Evolutionary conservation across 2,113 vertebrate genomes (phyloP), one percentile per base, ranked within the genome.

Genomic region (Lota lota): DNA sequence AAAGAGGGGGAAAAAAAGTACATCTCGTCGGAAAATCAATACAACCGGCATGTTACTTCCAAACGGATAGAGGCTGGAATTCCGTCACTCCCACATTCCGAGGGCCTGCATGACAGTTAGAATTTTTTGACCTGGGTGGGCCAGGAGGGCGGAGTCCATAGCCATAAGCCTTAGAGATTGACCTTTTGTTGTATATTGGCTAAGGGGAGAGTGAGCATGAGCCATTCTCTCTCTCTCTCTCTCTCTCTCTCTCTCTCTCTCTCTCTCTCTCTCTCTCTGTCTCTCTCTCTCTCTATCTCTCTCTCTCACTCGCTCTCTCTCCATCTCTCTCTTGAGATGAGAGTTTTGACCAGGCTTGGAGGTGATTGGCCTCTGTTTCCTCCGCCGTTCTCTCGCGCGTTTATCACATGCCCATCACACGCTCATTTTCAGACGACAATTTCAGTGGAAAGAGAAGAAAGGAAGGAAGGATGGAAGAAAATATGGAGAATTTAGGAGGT

Each of bases 381-480:
- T 14, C 40, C 10, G 40, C 12, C 40, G 40, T 85, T 83, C 53
- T 79, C 71, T 81, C 86, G 82, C 83, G 87, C 85, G 72, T 84
- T 85, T 84, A 85, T 78, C 63, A 28, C 72, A 78, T 14, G 40
- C 40, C 40, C 40, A 11, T n/a, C 12, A 14, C 40, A 47, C 10
- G 8, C 40, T 8, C 1, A 2, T 14, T 47, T 47, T 47, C 12
- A 14, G 10, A 14, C 7, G 2, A 47, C 40, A 11, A 10, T 11
- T 47, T 47, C 40, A 47, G 40, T 14, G 40, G 8, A 47, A 47
- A 11, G 40, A 14, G 12, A 47, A 47, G 10, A 12, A 47, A 47
- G 40, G 40, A 47, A 10, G 40, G 40, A 47, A 47, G 11, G 12
- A 47, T 33, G 40, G 12, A 2, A 47, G 40, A 47, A 47, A 47